A percentile compares a stretch with the other conserved stretches of the same genome.
Conservation (phyloP, 2,113 vertebrate genomes). For the Oxygymnocypris stewartii region DNA sequence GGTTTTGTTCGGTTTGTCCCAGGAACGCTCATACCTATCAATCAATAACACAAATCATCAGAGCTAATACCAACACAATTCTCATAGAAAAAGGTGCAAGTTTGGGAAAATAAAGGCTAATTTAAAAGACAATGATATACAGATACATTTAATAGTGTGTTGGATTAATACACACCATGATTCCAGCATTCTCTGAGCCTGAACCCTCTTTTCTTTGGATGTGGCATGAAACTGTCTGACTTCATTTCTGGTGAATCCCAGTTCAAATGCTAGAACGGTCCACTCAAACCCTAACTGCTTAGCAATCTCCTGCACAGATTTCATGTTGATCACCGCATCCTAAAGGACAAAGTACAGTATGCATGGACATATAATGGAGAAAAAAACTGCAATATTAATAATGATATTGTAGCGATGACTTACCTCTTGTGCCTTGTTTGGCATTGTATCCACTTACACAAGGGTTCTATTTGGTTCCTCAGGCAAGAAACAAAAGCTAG, state of each 20-base stretch:
- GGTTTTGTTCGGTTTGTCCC: conserved; percentile 73
- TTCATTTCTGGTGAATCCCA: conserved; percentile 76
- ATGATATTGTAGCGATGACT: conserved; percentile 18
- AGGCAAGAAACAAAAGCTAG: conserved; percentile 29
- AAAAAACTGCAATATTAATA: neutral
- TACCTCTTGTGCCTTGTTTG: conserved; percentile 80
- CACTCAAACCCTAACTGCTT: conserved; percentile 78
- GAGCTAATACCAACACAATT: neutral
- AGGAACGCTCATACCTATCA: conserved; percentile 66
- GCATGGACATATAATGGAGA: neutral
- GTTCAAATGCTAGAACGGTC: conserved; percentile 73
- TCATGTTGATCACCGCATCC: conserved; percentile 81
- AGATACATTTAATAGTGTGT: neutral
- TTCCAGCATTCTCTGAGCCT: conserved; percentile 79
- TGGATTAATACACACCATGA: conserved; percentile 68
- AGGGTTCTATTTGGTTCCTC: neutral
- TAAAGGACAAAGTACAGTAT: conserved; percentile 50
- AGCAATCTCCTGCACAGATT: conserved; percentile 75
- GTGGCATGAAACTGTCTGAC: conserved; percentile 71
- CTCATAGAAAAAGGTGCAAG: neutral
- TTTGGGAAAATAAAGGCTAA: neutral
- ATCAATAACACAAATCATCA: conserved; percentile 9
- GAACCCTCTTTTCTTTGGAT: conserved; percentile 71
- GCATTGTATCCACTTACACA: conserved; percentile 66
- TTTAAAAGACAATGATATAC: neutral